Conservation (phyloP, 2,888 invertebrate species). For the Parapristionchus giblindavisi region DNA sequence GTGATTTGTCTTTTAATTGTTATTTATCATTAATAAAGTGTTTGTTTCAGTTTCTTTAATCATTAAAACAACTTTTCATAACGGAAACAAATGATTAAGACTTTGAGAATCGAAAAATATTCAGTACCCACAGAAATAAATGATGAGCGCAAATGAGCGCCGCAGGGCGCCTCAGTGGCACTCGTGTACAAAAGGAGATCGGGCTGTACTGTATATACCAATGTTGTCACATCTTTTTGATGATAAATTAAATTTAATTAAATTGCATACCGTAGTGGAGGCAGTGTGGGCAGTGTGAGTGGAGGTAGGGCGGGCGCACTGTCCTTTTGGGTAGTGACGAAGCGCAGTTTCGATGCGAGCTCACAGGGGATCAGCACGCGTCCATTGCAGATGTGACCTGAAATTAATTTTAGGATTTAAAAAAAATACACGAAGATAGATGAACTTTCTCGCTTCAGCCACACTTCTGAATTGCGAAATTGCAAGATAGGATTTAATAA, state of each 20-base stretch:
- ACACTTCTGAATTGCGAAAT: not conserved
- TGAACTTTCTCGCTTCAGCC: not conserved
- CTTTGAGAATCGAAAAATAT: too few species aligned
- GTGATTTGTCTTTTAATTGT: too few species aligned
- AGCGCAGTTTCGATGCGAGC: conserved; percentile 59
- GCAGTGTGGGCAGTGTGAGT: not conserved
- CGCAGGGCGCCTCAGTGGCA: too few species aligned
- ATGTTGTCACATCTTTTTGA: not conserved
- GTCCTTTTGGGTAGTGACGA: conserved; percentile 50
- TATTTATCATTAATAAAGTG: too few species aligned
- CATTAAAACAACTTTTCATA: too few species aligned
- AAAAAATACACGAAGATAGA: not conserved
- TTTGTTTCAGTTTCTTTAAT: too few species aligned
- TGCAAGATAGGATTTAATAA: not conserved
- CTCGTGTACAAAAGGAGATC: not conserved
- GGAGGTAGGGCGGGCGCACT: too few species aligned
- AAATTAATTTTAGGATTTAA: not conserved
- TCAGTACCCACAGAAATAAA: too few species aligned
- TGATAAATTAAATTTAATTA: not conserved
- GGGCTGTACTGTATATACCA: not conserved
- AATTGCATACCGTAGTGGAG: not conserved
- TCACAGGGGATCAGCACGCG: conserved; percentile 65
- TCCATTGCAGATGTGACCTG: conserved; percentile 51
- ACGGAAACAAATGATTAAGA: too few species aligned
- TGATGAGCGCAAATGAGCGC: too few species aligned